phyloP scores from a whole-genome alignment of 2,113 vertebrate species.

The Amphilophus citrinellus region DNA sequence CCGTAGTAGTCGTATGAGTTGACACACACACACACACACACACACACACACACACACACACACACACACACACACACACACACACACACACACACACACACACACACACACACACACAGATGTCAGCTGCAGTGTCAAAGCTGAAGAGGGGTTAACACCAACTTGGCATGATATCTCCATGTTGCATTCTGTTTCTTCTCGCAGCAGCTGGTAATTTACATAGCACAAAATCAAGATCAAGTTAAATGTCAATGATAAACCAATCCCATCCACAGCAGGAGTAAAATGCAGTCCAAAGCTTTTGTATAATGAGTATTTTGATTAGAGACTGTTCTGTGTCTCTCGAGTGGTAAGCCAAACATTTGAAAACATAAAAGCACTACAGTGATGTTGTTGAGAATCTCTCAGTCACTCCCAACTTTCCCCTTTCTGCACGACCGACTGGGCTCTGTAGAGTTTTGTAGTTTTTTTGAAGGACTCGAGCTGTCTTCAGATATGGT shows the following conservation, averaged over 20 bases:
- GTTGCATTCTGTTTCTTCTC: slow-evolving; percentile 50
- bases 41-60: not conserved
- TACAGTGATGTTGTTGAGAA: not conserved
- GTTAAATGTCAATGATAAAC: slow-evolving; percentile 49
- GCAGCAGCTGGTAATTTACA: slow-evolving; percentile 63
- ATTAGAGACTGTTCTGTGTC: slow-evolving; percentile 19
- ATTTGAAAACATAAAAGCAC: slow-evolving; percentile 13
- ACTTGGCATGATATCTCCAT: slow-evolving; percentile 53
- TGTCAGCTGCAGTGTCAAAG: slow-evolving; percentile 43
- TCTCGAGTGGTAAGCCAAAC: slow-evolving; percentile 30
- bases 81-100: not conserved
- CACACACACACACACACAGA: not conserved
- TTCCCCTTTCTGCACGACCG: not conserved
- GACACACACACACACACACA: too few relatives aligned
- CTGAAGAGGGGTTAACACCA: slow-evolving; percentile 49
- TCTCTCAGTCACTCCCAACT: slow-evolving; percentile 23
- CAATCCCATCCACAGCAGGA: slow-evolving; percentile 10
- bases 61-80: not conserved
- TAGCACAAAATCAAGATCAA: slow-evolving; percentile 34
- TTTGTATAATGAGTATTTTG: slow-evolving; percentile 22
- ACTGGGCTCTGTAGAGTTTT: slow-evolving; percentile 26
- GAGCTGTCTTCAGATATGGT: slow-evolving; percentile 28
- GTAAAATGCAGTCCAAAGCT: slow-evolving; percentile 5
- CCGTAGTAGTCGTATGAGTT: not conserved
- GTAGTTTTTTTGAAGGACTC: slow-evolving; percentile 39